Percentiles rank a stretch among this genome's conserved stretches.
phyloP scores from a whole-genome alignment of 2,113 vertebrate species.

The Phaethon lepturus region DNA sequence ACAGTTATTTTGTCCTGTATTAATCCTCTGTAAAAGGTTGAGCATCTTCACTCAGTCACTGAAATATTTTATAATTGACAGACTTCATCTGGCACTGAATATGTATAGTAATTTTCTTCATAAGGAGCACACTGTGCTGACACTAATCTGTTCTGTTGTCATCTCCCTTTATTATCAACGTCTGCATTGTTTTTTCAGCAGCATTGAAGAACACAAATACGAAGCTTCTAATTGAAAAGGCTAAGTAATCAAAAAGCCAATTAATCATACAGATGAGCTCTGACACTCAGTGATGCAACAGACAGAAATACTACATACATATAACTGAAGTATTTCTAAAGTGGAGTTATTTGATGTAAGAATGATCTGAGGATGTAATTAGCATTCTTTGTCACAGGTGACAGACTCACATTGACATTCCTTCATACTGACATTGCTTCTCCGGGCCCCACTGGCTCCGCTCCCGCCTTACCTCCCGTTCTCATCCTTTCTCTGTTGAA shows the following conservation, averaged over 20 bases:
- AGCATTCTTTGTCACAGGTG: slow-evolving; percentile 66
- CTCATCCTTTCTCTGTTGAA: not conserved
- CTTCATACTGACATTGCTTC: slow-evolving; percentile 12
- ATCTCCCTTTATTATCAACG: slow-evolving; percentile 69
- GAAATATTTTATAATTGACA: slow-evolving; percentile 70
- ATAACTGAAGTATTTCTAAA: slow-evolving; percentile 51
- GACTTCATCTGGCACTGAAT: slow-evolving; percentile 69
- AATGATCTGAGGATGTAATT: slow-evolving; percentile 72
- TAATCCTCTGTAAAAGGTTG: slow-evolving; percentile 60
- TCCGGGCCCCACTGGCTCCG: not conserved
- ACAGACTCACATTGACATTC: slow-evolving; percentile 10
- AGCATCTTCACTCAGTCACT: slow-evolving; percentile 51
- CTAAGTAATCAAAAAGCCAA: slow-evolving; percentile 77
- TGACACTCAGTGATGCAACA: slow-evolving; percentile 65
- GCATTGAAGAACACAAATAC: slow-evolving; percentile 52
- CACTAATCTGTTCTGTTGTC: slow-evolving; percentile 73
- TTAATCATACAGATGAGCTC: slow-evolving; percentile 77
- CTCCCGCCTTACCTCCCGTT: not conserved
- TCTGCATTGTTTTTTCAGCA: slow-evolving; percentile 54
- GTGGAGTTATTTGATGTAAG: slow-evolving; percentile 64
- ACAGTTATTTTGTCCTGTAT: slow-evolving; percentile 29
- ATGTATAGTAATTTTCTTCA: slow-evolving; percentile 64
- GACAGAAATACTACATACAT: slow-evolving; percentile 42
- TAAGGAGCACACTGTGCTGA: slow-evolving; percentile 62
- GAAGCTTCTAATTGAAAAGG: slow-evolving; percentile 73